Evolutionary conservation across 2,113 vertebrate species (phyloP).

Genomic region (Beaufortia kweichowensis): DNA sequence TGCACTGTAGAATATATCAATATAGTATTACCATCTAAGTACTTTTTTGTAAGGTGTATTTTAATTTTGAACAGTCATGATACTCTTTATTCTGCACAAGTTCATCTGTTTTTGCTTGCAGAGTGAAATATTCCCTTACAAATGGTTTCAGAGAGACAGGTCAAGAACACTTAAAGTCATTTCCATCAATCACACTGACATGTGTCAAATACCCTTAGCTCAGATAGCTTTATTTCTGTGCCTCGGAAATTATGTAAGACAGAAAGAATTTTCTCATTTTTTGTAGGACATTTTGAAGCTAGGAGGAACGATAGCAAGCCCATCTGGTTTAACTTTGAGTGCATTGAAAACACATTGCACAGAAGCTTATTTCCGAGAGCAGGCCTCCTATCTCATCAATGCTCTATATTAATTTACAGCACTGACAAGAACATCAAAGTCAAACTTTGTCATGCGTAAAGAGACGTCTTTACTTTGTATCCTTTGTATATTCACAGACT

Average conservation of each 20-base stretch:
- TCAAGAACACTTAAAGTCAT: neutral
- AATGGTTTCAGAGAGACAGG: neutral
- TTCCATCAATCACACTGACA: constrained; percentile 1
- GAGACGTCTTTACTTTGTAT: neutral
- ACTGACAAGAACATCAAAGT: constrained; percentile 15
- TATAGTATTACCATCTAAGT: too few species aligned
- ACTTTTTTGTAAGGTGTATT: too few species aligned
- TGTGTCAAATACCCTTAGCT: too few species aligned
- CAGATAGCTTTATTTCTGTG: too few species aligned
- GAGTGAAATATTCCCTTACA: constrained; percentile 36
- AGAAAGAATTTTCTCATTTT: constrained; percentile 35
- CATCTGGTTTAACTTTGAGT: constrained; percentile 53
- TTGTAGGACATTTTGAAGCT: constrained; percentile 41
- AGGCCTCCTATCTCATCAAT: constrained; percentile 37
- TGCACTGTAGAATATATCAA: too few species aligned
- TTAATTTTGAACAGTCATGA: too few species aligned
- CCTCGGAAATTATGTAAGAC: constrained; percentile 48
- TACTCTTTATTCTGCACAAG: neutral
- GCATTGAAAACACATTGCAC: constrained; percentile 58
- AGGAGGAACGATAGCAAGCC: constrained; percentile 48
- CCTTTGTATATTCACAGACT: too few species aligned
- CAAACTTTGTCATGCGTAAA: neutral
- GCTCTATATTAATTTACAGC: constrained; percentile 40
- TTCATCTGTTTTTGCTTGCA: constrained; percentile 16
- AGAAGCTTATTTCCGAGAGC: constrained; percentile 54